These are phyloP conservation scores for Megaleporinus macrocephalus DNA, from an alignment of 2,113 vertebrate species.

Conservation along the genomic window DNA sequence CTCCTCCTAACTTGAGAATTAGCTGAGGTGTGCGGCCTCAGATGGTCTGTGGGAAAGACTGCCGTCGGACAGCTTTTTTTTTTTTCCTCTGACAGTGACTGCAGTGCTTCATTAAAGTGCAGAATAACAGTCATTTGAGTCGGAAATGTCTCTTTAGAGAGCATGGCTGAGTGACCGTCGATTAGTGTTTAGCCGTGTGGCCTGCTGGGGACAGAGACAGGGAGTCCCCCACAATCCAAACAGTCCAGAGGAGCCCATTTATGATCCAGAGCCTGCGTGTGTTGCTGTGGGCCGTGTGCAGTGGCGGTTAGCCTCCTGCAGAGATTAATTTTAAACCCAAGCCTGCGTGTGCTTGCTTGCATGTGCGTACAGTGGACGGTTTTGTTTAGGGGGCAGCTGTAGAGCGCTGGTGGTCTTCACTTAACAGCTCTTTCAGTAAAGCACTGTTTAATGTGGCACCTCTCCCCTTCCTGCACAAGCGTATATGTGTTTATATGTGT, in stretches of 20 bases:
- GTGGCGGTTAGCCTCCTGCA: conserved; percentile 10
- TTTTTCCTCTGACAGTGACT: conserved; percentile 22
- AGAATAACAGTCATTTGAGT: conserved; percentile 43
- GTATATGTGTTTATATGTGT: conserved; percentile 6
- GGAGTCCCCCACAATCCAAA: conserved; percentile 26
- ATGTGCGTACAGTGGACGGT: conserved; percentile 14
- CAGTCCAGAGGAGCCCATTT: conserved; percentile 34
- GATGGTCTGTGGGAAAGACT: neutral
- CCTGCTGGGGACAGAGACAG: conserved; percentile 41
- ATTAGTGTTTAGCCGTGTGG: conserved; percentile 37
- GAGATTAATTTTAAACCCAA: conserved; percentile 13
- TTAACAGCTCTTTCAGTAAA: conserved; percentile 31
- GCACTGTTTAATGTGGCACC: conserved; percentile 43
- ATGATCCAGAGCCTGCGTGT: conserved; percentile 14
- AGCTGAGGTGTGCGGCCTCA: neutral
- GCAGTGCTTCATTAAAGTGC: conserved; percentile 26
- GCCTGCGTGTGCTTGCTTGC: neutral
- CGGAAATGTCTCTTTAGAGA: conserved; percentile 35
- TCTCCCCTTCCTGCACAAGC: conserved; percentile 19
- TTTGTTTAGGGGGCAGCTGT: conserved; percentile 23
- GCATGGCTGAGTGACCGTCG: conserved; percentile 29
- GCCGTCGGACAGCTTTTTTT: neutral
- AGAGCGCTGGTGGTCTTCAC: conserved; percentile 33
- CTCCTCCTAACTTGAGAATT: neutral
- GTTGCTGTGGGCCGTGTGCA: conserved; percentile 8